Evolutionary conservation across 2,797 vertebrate species (phyloP).

Genomic region (Artibeus jamaicensis): DNA sequence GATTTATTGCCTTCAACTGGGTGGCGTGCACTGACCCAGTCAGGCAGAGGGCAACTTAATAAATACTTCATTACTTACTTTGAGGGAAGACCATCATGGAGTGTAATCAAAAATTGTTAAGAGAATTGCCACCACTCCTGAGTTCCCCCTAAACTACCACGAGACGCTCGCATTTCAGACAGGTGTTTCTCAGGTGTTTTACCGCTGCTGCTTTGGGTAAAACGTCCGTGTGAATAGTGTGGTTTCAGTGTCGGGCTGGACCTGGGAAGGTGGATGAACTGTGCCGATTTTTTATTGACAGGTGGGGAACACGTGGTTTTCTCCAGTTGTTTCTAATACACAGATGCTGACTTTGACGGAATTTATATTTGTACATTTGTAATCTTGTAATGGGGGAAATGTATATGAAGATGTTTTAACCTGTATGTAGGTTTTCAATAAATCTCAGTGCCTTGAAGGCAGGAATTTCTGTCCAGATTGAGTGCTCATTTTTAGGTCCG

Average conservation of each 20-base stretch:
- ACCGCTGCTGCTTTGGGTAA: conserved; percentile 24
- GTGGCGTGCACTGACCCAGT: not conserved
- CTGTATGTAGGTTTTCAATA: conserved; percentile 79
- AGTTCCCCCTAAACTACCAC: not conserved
- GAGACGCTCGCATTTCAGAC: not conserved
- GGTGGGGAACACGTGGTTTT: not conserved
- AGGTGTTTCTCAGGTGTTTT: not conserved
- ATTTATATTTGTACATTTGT: conserved; percentile 80
- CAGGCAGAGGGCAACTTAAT: conserved; percentile 20
- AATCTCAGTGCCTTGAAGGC: conserved; percentile 41
- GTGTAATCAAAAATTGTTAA: conserved; percentile 18
- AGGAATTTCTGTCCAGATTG: conserved; percentile 32
- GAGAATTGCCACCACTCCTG: not conserved
- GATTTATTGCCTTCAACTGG: conserved; percentile 45
- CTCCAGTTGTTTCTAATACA: not conserved
- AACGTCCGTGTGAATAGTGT: not conserved
- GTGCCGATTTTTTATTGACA: not conserved
- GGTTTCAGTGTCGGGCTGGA: not conserved
- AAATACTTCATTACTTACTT: conserved; percentile 15
- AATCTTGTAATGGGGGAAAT: conserved; percentile 63
- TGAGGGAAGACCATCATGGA: not conserved
- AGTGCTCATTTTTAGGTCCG: not conserved
- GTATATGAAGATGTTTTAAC: conserved; percentile 79
- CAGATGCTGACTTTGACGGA: not conserved
- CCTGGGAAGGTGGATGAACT: not conserved